Percentiles rank a stretch among this genome's conserved stretches.
phyloP scores from a whole-genome alignment of 2,797 vertebrate genomes.

The Heteromormyrus szaboi region DNA sequence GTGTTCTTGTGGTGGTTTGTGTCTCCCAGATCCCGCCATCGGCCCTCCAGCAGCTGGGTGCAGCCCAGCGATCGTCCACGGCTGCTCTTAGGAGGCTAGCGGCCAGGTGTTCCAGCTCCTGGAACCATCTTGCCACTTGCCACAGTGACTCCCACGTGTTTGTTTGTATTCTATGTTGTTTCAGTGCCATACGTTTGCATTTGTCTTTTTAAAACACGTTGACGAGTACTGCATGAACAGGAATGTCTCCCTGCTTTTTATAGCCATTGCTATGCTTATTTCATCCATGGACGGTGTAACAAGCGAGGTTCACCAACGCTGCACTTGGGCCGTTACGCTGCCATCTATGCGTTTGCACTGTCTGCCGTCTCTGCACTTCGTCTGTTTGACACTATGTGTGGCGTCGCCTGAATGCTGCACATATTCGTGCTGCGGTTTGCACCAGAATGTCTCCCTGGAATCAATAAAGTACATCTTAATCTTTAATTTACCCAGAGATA shows the following conservation, averaged over 20 bases:
- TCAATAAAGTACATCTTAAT: neutral
- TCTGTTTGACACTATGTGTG: neutral
- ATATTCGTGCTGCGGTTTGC: neutral
- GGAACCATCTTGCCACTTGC: neutral
- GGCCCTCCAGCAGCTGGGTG: neutral
- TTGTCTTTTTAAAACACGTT: neutral
- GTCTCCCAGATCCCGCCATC: neutral
- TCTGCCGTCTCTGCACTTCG: neutral
- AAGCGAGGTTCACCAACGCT: neutral
- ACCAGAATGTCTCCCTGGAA: neutral
- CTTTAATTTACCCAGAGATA: neutral
- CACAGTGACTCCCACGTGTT: neutral
- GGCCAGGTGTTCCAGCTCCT: neutral
- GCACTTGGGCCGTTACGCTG: too few species aligned
- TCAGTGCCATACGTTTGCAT: neutral
- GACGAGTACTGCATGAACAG: neutral
- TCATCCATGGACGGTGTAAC: neutral
- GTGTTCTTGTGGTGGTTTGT: neutral
- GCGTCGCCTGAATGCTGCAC: neutral
- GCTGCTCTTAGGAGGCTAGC: neutral
- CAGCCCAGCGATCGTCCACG: neutral
- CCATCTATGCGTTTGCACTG: neutral
- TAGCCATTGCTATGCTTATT: neutral
- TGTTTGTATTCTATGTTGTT: neutral
- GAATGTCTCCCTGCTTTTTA: neutral